Conservation (phyloP, 64 coral and sea anemone species). For the Trachythela sp. region DNA sequence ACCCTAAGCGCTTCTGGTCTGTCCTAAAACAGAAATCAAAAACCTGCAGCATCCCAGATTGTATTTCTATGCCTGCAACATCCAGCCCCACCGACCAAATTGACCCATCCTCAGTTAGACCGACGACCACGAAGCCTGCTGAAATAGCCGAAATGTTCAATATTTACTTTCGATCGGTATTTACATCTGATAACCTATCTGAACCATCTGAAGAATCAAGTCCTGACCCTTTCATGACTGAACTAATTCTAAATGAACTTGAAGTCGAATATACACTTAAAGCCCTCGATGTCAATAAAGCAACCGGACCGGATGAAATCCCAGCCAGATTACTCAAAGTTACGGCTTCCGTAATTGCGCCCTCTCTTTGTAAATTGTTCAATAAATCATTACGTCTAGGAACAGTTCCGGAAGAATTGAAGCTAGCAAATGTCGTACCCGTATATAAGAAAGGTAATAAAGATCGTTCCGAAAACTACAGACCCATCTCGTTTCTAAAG, state of each 20-base stretch:
- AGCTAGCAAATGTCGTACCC: not conserved
- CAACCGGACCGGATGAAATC: too few relatives aligned
- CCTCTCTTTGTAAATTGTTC: too few relatives aligned
- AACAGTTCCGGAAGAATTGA: not conserved
- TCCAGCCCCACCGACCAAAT: not conserved
- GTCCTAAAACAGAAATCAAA: constrained; percentile 51
- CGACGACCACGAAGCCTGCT: not conserved
- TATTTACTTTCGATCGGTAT: not conserved
- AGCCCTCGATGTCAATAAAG: too few relatives aligned
- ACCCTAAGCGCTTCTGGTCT: constrained; percentile 14
- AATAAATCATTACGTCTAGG: not conserved
- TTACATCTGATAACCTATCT: not conserved
- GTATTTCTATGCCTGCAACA: not conserved
- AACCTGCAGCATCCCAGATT: constrained; percentile 26
- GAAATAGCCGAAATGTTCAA: not conserved
- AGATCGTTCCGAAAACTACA: not conserved
- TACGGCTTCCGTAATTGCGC: too few relatives aligned
- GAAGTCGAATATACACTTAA: not conserved
- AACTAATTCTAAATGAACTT: not conserved
- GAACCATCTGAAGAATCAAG: not conserved
- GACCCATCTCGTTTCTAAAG: not conserved
- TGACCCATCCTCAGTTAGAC: not conserved
- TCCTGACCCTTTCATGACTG: not conserved
- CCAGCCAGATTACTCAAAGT: too few relatives aligned
- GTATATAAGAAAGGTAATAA: not conserved